Base-by-base conservation (phyloP, 92 coral and sea anemone species). In the Porites divaricata region DNA sequence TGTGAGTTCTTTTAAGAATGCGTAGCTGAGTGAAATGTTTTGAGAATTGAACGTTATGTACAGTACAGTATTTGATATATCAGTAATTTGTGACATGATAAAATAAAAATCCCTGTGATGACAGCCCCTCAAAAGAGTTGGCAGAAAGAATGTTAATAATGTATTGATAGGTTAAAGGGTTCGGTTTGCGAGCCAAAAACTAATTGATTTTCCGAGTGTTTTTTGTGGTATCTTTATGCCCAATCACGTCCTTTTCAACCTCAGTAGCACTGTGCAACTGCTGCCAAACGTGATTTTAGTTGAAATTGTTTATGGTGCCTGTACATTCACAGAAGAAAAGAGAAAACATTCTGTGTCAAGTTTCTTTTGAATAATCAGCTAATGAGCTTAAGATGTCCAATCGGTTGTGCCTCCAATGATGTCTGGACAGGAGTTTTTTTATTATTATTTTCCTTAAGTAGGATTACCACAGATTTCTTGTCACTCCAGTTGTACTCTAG, bases 181-280 rank as follows among this genome's bases (percentile, higher is more conserved):
- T 73, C 16, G 22, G 8, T 81, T 8, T 63, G 79, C 17, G 70
- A 81, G 78, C 79, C 86, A 72, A 52, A 69, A 62, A 72, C 26
- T 71, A 72, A 82, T 82, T 82, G 62, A 25, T 82, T 82, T 70
- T 72, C 63, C 63, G 20, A 82, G 86, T 82, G 72, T 65, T 20
- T n/a, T 35, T 56, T 62, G 20, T 51, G 15, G 57, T 71, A 73
- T 48, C 19, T 3, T 1, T 9, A 13, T 25, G 8, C 22, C 22
- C n/a, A 41, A 13, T 66, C 45, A 13, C 50, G 21, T 62, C 17
- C n/a, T 19, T 10, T 51, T 26, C 8, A 26, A 19, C 52, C 50
- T 22, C 15, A 53, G 19, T 8, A 7, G 9, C 12, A 53, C 28
- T 7, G 6, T 67, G 52, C 17, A 28, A 53, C 51, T 50, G 20